Conservation (phyloP, 2,113 vertebrate species). For the Empidonax traillii region DNA sequence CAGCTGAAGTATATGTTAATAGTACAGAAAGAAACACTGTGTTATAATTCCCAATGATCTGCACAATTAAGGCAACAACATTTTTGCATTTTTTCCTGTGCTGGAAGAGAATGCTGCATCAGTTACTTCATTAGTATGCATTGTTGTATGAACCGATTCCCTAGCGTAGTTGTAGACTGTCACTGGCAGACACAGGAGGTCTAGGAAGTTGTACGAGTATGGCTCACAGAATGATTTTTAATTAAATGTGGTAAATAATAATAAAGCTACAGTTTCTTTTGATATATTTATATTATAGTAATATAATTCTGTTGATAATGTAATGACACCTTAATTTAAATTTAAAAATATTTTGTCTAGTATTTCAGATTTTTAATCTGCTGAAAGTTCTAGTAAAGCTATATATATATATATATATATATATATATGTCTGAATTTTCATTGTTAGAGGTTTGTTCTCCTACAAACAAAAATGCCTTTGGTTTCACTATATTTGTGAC, state of each 20-base stretch:
- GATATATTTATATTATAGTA: neutral
- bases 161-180: neutral
- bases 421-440: neutral
- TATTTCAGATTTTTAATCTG: neutral
- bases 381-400: neutral
- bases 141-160: slow-evolving; percentile 34
- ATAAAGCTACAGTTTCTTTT: slow-evolving; percentile 23
- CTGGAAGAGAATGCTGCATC: slow-evolving; percentile 1
- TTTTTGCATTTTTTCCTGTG: neutral
- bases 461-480: neutral
- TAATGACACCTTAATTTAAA: neutral
- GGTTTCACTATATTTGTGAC: neutral
- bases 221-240: slow-evolving; percentile 43
- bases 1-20: neutral
- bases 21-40: neutral
- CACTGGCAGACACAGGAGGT: slow-evolving; percentile 11
- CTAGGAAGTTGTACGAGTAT: slow-evolving; percentile 28
- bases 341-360: neutral
- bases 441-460: neutral
- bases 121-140: slow-evolving; percentile 52
- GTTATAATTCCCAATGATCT: slow-evolving; percentile 8
- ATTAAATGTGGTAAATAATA: slow-evolving; percentile 38
- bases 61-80: slow-evolving; percentile 35
- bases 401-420: neutral
- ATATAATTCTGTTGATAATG: neutral